A percentile compares a stretch with the other conserved stretches of the same genome.
These are phyloP conservation scores for Sycophila texana DNA, from an alignment of 2,888 invertebrate genomes.

Conservation along the genomic window DNA sequence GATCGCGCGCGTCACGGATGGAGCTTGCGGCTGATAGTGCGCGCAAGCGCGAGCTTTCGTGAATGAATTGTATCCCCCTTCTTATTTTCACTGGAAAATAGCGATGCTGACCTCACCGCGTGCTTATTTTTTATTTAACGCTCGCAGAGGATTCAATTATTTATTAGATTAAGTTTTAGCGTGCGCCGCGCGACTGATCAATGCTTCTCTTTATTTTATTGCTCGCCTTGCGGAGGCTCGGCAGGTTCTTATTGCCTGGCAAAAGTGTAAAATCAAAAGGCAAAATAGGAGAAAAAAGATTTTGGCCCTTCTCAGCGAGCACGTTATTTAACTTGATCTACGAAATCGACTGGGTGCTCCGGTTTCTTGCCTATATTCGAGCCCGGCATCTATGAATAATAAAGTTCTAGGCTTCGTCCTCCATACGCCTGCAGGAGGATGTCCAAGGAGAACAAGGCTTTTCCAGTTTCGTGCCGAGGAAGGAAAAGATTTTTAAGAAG, in stretches of 20 bases:
- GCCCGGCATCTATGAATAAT: slow-evolving; percentile 27
- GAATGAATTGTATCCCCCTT: no score
- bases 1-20: neutral
- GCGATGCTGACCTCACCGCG: no score
- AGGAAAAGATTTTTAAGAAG: slow-evolving; percentile 25
- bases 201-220: no score
- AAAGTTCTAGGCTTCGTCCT: slow-evolving; percentile 18
- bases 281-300: no score
- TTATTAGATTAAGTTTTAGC: no score
- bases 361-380: slow-evolving; percentile 8
- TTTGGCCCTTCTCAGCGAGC: no score
- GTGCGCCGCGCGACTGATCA: no score
- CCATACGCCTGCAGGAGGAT: slow-evolving; percentile 25
- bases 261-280: no score
- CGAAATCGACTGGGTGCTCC: neutral
- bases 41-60: neutral
- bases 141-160: no score
- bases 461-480: slow-evolving; percentile 38
- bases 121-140: no score
- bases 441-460: neutral
- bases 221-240: no score
- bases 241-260: no score
- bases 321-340: slow-evolving; percentile 30
- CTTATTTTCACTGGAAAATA: neutral
- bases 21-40: neutral